phyloP scores from a whole-genome alignment of 2,797 vertebrate genomes.

The Valencia hispanica region DNA sequence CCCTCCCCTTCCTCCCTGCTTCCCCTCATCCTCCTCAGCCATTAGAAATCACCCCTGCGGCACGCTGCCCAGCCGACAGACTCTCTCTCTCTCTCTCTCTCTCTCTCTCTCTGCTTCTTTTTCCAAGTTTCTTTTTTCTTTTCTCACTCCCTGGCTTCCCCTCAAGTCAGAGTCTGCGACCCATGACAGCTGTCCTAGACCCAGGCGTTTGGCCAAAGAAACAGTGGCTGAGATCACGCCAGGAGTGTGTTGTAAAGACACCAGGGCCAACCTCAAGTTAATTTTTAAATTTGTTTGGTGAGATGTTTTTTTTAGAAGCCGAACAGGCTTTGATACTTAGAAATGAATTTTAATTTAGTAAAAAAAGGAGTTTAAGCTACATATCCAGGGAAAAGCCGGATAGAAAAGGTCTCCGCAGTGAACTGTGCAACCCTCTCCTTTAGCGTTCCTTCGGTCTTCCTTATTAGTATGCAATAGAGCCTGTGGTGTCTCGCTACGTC shows the following conservation, averaged over 20 bases:
- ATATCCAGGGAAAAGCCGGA: slow-evolving; percentile 55
- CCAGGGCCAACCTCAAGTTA: slow-evolving; percentile 10
- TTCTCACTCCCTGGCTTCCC: slow-evolving; percentile 63
- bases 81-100: slow-evolving; percentile 29
- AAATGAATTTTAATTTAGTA: slow-evolving; percentile 35
- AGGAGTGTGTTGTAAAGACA: slow-evolving; percentile 32
- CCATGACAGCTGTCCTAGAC: slow-evolving; percentile 74
- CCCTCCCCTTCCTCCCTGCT: slow-evolving; percentile 48
- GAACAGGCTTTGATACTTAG: slow-evolving; percentile 29
- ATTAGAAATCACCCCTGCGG: slow-evolving; percentile 74
- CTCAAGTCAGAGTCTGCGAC: slow-evolving; percentile 63
- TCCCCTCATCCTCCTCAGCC: slow-evolving; percentile 71
- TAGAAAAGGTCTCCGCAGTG: slow-evolving; percentile 66
- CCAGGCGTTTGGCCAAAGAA: slow-evolving; percentile 70
- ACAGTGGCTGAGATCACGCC: slow-evolving; percentile 66
- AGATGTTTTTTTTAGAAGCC: slow-evolving; percentile 18
- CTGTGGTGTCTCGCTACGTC: slow-evolving; percentile 81
- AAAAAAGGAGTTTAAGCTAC: slow-evolving; percentile 31
- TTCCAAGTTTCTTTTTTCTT: slow-evolving; percentile 55
- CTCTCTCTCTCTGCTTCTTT: slow-evolving; percentile 28
- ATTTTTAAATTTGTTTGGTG: background rate
- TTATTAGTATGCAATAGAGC: slow-evolving; percentile 84
- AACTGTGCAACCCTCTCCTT: slow-evolving; percentile 70
- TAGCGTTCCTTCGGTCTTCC: slow-evolving; percentile 67
- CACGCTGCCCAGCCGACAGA: slow-evolving; percentile 62